Conservation (phyloP, 2,888 invertebrate species). For the Didymodactylos carnosus region DNA sequence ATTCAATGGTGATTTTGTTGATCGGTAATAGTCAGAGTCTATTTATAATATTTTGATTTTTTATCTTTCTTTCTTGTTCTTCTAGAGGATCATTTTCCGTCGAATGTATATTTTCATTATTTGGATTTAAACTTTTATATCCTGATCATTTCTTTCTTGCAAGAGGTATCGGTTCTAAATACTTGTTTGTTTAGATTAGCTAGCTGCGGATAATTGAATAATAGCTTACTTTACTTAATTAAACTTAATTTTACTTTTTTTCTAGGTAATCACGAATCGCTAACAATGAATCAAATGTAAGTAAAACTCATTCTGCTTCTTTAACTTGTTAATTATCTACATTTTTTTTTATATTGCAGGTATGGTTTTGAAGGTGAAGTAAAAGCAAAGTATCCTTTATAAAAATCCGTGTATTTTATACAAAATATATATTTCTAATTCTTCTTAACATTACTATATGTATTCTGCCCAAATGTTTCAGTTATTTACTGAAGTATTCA, state of each 20-base stretch:
- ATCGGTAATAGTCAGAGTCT: too few relatives aligned
- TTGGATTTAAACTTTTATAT: constrained; percentile 82
- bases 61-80: constrained; percentile 98
- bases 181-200: too few relatives aligned
- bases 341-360: too few relatives aligned
- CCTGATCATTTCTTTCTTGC: constrained; percentile 93
- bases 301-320: too few relatives aligned
- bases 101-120: constrained; percentile 89
- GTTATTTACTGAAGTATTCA: constrained; percentile 92
- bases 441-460: too few relatives aligned
- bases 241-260: constrained; percentile 9
- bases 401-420: too few relatives aligned
- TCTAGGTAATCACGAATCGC: constrained; percentile 83
- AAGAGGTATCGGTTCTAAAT: too few relatives aligned
- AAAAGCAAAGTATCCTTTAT: constrained; percentile 75
- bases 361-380: constrained; percentile 98
- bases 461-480: constrained; percentile 69
- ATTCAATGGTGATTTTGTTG: not conserved
- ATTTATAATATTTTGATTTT: too few relatives aligned
- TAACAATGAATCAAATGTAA: constrained; percentile 98
- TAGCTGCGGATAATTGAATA: too few relatives aligned
- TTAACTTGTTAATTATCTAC: too few relatives aligned
- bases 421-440: too few relatives aligned
- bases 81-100: constrained; percentile 97
- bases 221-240: constrained; percentile 18